Evolutionary conservation across 2,113 vertebrate genomes (phyloP).

Genomic region (Paraplagusia blochii): DNA sequence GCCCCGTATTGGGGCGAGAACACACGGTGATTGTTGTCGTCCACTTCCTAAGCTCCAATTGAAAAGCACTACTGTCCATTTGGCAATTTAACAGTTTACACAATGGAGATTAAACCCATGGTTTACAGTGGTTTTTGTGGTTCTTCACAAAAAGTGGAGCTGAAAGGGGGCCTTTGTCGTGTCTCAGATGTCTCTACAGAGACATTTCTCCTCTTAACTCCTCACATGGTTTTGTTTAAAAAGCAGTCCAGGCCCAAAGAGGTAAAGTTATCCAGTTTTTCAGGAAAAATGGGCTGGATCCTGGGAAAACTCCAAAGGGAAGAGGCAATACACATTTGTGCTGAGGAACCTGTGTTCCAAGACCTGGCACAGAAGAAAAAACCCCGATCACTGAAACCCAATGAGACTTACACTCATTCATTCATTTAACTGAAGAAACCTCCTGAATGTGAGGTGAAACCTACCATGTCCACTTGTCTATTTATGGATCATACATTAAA

Average conservation of each 20-base stretch:
- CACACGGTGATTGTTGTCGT: not conserved
- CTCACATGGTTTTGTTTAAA: constrained; percentile 15
- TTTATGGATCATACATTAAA: no score
- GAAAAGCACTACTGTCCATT: not conserved
- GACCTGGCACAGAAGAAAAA: no score
- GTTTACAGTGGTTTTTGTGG: not conserved
- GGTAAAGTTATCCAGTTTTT: constrained; percentile 8
- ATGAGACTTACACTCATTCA: no score
- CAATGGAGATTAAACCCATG: constrained; percentile 2
- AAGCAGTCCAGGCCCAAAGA: not conserved
- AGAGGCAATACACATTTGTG: not conserved
- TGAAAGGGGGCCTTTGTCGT: not conserved
- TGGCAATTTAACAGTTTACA: not conserved
- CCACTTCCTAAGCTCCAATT: not conserved
- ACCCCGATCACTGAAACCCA: no score
- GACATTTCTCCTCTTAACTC: constrained; percentile 3
- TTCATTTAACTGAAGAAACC: no score
- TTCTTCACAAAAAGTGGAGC: not conserved
- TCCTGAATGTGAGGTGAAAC: no score
- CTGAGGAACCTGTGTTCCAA: not conserved
- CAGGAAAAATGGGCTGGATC: not conserved
- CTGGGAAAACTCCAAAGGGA: not conserved
- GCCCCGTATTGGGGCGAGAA: no score
- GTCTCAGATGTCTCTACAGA: constrained; percentile 6
- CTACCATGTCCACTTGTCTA: no score